These are phyloP conservation scores for Tringa solitaria DNA, from an alignment of 2,113 vertebrate species.

Conservation along the genomic window DNA sequence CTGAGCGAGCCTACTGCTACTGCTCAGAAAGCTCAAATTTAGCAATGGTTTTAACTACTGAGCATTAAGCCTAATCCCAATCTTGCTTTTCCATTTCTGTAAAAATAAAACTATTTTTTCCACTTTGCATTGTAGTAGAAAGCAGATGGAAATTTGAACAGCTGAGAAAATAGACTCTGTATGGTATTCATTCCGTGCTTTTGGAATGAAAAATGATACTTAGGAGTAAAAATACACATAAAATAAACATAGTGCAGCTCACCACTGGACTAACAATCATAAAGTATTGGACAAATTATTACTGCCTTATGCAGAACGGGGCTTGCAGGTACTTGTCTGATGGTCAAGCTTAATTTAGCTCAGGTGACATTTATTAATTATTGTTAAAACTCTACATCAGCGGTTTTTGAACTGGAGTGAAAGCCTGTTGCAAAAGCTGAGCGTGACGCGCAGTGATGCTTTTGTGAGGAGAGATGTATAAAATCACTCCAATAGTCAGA, in stretches of 20 bases:
- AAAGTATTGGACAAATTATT: background rate
- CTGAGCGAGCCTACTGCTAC: background rate
- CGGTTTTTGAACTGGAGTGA: background rate
- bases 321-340: background rate
- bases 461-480: background rate
- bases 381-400: background rate
- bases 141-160: background rate
- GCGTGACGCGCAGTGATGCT: accelerated
- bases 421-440: background rate
- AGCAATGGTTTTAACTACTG: background rate
- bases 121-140: background rate
- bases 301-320: background rate
- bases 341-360: background rate
- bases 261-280: background rate
- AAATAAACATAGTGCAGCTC: background rate
- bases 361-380: background rate
- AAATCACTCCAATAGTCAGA: background rate
- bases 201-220: background rate
- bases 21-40: background rate
- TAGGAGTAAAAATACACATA: background rate
- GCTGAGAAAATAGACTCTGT: background rate
- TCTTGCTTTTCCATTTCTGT: background rate
- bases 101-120: background rate
- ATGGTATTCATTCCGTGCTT: background rate
- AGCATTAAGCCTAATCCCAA: background rate